These are phyloP conservation scores for Gallinago nigripennis DNA, from an alignment of 2,797 vertebrate genomes.

Conservation along the genomic window DNA sequence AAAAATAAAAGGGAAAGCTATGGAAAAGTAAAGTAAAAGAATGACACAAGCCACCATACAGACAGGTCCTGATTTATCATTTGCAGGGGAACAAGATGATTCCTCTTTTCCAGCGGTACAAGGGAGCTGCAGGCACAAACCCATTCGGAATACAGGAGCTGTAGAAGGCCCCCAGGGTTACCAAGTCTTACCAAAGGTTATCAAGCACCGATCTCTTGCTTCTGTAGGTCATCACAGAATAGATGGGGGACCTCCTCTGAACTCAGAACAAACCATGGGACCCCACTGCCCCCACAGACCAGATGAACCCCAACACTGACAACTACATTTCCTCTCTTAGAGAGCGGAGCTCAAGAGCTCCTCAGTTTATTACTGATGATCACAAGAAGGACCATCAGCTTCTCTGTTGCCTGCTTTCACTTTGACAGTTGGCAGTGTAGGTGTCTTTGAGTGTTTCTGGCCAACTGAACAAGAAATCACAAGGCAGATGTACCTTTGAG, in stretches of 20 bases:
- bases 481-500: neutral
- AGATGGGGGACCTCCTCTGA: neutral
- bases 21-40: neutral
- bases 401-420: neutral
- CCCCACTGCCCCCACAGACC: accelerated
- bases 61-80: neutral
- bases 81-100: neutral
- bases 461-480: neutral
- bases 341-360: neutral
- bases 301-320: neutral
- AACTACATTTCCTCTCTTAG: neutral
- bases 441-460: neutral
- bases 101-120: neutral
- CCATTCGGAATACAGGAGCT: neutral
- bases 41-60: neutral
- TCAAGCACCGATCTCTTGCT: neutral
- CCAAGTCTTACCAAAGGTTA: neutral
- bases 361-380: neutral
- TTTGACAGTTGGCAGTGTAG: neutral
- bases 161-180: neutral
- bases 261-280: neutral
- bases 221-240: neutral
- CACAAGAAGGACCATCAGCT: neutral
- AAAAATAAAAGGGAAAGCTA: conserved; percentile 49
- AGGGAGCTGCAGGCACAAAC: neutral